Evolutionary conservation across 2,797 vertebrate genomes (phyloP).

Genomic region (Phoxinus dragarum): DNA sequence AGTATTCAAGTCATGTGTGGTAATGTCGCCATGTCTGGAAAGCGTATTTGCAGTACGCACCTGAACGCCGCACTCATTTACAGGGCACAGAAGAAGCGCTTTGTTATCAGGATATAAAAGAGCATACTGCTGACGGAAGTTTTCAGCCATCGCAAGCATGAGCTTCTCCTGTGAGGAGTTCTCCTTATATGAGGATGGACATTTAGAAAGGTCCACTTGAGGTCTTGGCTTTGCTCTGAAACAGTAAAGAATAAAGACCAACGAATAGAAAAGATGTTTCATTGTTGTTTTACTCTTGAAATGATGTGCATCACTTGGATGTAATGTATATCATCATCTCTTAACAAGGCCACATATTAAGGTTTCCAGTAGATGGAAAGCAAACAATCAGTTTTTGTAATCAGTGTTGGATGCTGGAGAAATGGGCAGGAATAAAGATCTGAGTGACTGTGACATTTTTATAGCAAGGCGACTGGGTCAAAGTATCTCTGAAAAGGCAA

Average conservation of each 20-base stretch:
- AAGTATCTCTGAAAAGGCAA: too few relatives aligned
- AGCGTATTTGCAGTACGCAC: conserved; percentile 66
- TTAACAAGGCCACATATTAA: too few relatives aligned
- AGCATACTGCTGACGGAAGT: conserved; percentile 82
- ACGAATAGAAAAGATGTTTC: neutral
- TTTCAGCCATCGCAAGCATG: conserved; percentile 78
- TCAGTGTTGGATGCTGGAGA: neutral
- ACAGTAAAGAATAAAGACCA: neutral
- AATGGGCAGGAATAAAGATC: too few relatives aligned
- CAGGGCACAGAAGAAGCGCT: conserved; percentile 81
- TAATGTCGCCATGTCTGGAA: neutral
- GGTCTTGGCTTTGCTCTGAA: conserved; percentile 24
- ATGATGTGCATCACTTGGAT: neutral
- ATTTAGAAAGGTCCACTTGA: conserved; percentile 63
- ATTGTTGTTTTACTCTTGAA: neutral
- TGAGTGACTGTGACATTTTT: too few relatives aligned
- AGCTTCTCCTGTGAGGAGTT: conserved; percentile 78
- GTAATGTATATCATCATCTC: neutral
- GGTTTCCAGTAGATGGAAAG: neutral
- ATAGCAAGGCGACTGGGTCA: too few relatives aligned
- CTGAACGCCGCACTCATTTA: conserved; percentile 84
- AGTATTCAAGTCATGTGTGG: neutral
- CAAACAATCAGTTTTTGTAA: neutral
- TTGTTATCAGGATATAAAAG: conserved; percentile 84
- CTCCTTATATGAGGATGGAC: conserved; percentile 78